phyloP scores from a whole-genome alignment of 2,797 vertebrate species.

The Threskiornis aethiopicus region DNA sequence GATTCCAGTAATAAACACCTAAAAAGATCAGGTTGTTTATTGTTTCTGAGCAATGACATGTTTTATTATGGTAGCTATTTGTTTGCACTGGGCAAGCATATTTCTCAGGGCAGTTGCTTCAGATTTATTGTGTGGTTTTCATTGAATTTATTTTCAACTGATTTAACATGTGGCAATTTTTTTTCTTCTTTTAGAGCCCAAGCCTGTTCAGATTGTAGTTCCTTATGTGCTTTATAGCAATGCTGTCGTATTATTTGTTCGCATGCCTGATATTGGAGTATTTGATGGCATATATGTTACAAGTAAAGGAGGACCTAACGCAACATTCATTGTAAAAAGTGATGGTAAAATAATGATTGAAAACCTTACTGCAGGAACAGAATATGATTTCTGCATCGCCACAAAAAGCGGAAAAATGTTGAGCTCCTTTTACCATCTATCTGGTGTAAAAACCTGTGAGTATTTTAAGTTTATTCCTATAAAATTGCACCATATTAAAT shows the following conservation, averaged over 20 bases:
- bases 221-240: constrained; percentile 68
- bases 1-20: background rate
- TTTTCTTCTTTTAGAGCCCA: constrained; percentile 74
- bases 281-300: constrained; percentile 80
- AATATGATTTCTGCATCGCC: constrained; percentile 78
- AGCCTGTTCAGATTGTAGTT: constrained; percentile 75
- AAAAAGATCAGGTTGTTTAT: background rate
- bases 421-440: constrained; percentile 74
- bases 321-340: constrained; percentile 46
- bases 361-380: constrained; percentile 79
- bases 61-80: background rate
- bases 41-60: background rate
- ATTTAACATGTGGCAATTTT: background rate
- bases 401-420: constrained; percentile 76
- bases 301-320: constrained; percentile 52
- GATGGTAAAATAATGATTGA: constrained; percentile 66
- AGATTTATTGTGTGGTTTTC: background rate
- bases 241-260: constrained; percentile 77
- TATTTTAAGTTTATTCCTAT: constrained; percentile 12
- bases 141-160: background rate
- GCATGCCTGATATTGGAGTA: constrained; percentile 73
- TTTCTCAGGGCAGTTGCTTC: background rate
- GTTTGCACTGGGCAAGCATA: background rate
- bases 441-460: constrained; percentile 83
- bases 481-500: background rate